Conservation (phyloP, 37 sponge, comb jelly and placozoan genomes). For the Aphrocallistes beatrix region DNA sequence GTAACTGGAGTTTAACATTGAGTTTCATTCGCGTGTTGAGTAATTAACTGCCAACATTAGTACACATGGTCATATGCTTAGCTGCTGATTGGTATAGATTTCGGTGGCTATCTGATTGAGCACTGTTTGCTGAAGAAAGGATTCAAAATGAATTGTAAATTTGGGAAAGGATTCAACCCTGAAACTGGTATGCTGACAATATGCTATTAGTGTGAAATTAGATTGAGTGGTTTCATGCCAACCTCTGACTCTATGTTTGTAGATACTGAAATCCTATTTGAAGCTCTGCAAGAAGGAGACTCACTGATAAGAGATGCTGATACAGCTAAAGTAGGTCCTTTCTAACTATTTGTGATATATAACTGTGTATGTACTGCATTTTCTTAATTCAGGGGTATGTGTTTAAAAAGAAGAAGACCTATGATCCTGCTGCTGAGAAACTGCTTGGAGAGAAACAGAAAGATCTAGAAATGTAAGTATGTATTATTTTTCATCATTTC, state of each 20-base stretch:
- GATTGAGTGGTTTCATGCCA: too few relatives aligned
- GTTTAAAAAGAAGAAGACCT: neutral
- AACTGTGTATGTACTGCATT: conserved; percentile 9
- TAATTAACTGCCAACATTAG: too few relatives aligned
- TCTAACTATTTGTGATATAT: neutral
- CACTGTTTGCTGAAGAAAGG: conserved; percentile 69
- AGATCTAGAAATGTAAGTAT: neutral
- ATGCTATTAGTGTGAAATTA: too few relatives aligned
- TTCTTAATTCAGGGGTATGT: neutral
- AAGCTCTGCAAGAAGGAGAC: neutral
- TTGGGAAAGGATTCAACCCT: conserved; percentile 46
- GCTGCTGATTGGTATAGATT: conserved; percentile 49
- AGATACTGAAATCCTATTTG: neutral
- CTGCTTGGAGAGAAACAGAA: neutral
- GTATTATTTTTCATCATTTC: neutral
- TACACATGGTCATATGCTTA: too few relatives aligned
- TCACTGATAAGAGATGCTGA: neutral
- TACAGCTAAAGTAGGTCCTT: neutral
- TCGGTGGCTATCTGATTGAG: conserved; percentile 54
- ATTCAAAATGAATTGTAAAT: conserved; percentile 42
- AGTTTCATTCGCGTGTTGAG: too few relatives aligned
- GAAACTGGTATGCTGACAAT: conserved; percentile 29
- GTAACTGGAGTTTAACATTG: too few relatives aligned
- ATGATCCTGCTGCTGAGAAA: neutral
- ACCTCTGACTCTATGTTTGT: too few relatives aligned